Base-by-base conservation (phyloP, 2,113 vertebrate genomes). In the Microcebus griseorufus region DNA sequence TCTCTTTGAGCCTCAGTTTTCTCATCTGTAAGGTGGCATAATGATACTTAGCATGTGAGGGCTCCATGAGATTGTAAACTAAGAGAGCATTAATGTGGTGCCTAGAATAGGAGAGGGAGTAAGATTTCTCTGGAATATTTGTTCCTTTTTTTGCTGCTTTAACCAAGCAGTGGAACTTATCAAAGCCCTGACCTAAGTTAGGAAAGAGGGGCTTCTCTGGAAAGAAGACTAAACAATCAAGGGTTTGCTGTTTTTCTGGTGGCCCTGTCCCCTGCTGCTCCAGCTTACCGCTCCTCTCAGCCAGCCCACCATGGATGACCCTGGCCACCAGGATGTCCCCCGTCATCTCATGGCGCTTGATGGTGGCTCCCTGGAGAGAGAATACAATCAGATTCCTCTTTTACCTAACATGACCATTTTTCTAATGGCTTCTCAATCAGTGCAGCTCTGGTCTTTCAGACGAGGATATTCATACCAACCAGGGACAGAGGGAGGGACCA, bases 301-400 rank as follows among this genome's bases (percentile, higher is more conserved):
- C 99, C 95, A 99, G 98, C 10, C 99, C 99, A 32, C 99, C 99
- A 0, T 99, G 99, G 98, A 99, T 99, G 96, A 99, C 98, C 76
- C 99, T 99, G 93, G 99, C 99, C 76, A 99, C 98, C 0, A 99
- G 99, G 88, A 99, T 99, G 95, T 99, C 99, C 11, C 99, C 99
- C 0, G 99, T 99, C 96, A 98, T 81, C 93, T 99, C 99, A 0
- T 99, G 99, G 95, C 99, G 99, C 96, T 99, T 99, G 98, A 99
- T 99, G 11, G 99, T 99, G 1, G 99, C 99, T 97, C 99, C 99
- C 99, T 99, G 69, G 32, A 87, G 97, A 97, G 53, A n/a, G 76
- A 98, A 89, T 79, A 95, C 55, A 92, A 20, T 1, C 13, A 48
- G 45, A 76, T 25, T 34, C 32, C 17, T 70, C 72, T 69, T 62